Evolutionary conservation across 1,140 invertebrate genomes (phyloP), one percentile per base, ranked within the genome.

Genomic region (Tetraneura akinire): DNA sequence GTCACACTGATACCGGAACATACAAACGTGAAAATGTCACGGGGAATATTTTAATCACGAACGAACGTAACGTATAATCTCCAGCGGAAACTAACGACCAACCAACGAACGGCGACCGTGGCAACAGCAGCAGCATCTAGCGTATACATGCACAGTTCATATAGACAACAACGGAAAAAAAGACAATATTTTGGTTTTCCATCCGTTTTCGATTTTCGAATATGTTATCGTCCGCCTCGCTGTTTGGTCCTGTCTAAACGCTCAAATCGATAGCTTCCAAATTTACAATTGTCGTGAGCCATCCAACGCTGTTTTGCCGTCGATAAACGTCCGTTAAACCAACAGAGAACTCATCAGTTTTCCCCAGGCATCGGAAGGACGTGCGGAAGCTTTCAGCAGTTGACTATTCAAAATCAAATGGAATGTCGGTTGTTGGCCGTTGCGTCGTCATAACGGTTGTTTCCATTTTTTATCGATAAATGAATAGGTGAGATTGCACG

Each of bases 401-500:
- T 74, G 53, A 8, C 47, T 42, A 23, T 74, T 53, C 51, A 57
- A 55, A 74, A 51, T 73, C 49, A 55, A 73, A 74, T 55, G 71
- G 71, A 74, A 74, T 55, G 71, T 42, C 71, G 71, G 32, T 74
- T 55, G 51, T 21, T 18, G 51, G 51, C 51, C 71, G 71, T 74
- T 74, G 29, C 71, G n/a, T 74, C 71, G 71, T 74, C 71, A 74
- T 57, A 74, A 74, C 71, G 71, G 71, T 74, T 74, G 71, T 74
- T 55, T 74, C 32, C n/a, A 45, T n/a, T 57, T 16, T 37, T 37
- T 18, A 37, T 55, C 71, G 51, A 57, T 74, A 74, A 74, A 74
- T 74, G 71, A 74, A 74, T 74, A 74, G 71, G 71, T 74, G 51
- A 74, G 70, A 62, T 16, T 21, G 64, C 64, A 23, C 64, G 64